Evolutionary conservation across 2,888 invertebrate species (phyloP).

Genomic region (Lissonota sp.): DNA sequence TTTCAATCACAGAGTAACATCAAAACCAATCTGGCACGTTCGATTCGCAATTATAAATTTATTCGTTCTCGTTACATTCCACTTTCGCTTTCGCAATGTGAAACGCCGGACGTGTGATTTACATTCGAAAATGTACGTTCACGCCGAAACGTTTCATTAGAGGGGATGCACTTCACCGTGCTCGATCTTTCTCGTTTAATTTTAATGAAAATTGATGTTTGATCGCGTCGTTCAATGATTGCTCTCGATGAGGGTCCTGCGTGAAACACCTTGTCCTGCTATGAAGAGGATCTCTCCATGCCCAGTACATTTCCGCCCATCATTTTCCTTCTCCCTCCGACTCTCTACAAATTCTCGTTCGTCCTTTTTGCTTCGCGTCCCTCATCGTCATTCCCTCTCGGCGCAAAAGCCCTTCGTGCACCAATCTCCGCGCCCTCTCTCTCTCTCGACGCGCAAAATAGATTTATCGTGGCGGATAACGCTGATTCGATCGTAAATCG

Average conservation of each 20-base stretch:
- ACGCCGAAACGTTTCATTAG: neutral
- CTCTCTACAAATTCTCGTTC: conserved; percentile 14
- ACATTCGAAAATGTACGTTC: conserved; percentile 31
- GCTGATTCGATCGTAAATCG: conserved; percentile 69
- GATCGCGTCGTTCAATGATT: conserved; percentile 55
- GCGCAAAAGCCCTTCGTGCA: conserved; percentile 45
- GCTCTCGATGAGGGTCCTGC: conserved; percentile 39
- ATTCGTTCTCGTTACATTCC: no score
- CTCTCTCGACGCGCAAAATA: conserved; percentile 60
- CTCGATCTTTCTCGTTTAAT: conserved; percentile 60
- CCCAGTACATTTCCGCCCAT: conserved; percentile 4
- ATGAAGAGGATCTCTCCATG: conserved; percentile 17
- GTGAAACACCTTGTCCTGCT: conserved; percentile 54
- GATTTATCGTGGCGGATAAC: conserved; percentile 69
- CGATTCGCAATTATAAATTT: no score
- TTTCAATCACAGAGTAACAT: no score
- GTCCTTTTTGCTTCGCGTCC: conserved; percentile 40
- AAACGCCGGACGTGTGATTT: no score
- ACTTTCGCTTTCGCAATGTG: no score
- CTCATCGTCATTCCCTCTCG: conserved; percentile 28
- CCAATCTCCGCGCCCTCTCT: conserved; percentile 57
- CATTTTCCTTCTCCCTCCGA: conserved; percentile 18
- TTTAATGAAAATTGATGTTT: conserved; percentile 68
- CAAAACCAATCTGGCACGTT: no score
- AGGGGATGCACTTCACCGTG: no score